A percentile compares a stretch with the other conserved stretches of the same genome.
These are phyloP conservation scores for Caenorhabditis sp. DNA, from an alignment of 2,888 invertebrate genomes.

Conservation along the genomic window DNA sequence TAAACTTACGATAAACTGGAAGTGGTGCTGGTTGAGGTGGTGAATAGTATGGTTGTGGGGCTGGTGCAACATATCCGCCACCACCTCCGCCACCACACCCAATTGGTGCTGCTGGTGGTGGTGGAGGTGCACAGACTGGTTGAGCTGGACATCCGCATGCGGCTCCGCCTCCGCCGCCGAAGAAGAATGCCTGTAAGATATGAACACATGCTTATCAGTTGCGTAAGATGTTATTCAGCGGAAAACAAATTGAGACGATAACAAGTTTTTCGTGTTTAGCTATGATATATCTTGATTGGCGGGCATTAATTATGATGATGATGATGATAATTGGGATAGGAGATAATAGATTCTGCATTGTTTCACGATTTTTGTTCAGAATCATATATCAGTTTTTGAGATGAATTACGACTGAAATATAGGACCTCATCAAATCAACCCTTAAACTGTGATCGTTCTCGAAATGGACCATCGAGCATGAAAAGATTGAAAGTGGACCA, in stretches of 20 bases:
- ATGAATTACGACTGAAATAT: too few relatives aligned
- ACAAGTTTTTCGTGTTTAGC: not conserved
- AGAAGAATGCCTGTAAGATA: constrained; percentile 53
- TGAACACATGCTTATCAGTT: constrained; percentile 5
- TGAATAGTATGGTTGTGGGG: constrained; percentile 20
- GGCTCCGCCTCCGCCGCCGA: constrained; percentile 38
- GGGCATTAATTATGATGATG: not conserved
- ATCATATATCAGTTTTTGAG: too few relatives aligned
- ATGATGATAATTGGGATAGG: not conserved
- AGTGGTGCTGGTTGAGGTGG: constrained; percentile 22
- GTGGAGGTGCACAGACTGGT: constrained; percentile 46
- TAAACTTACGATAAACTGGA: constrained; percentile 4
- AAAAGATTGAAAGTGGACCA: too few relatives aligned
- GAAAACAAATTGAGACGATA: too few relatives aligned
- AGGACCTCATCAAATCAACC: too few relatives aligned
- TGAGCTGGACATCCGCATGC: constrained; percentile 47
- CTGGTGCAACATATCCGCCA: constrained; percentile 20
- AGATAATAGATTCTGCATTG: not conserved
- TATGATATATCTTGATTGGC: not conserved
- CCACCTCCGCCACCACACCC: constrained; percentile 27
- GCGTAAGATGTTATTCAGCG: not conserved
- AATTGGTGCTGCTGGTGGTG: constrained; percentile 38
- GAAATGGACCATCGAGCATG: too few relatives aligned
- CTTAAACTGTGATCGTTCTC: too few relatives aligned
- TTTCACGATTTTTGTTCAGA: not conserved